These are phyloP conservation scores for Xestia c-nigrum DNA, from an alignment of 2,888 invertebrate species.

Conservation along the genomic window DNA sequence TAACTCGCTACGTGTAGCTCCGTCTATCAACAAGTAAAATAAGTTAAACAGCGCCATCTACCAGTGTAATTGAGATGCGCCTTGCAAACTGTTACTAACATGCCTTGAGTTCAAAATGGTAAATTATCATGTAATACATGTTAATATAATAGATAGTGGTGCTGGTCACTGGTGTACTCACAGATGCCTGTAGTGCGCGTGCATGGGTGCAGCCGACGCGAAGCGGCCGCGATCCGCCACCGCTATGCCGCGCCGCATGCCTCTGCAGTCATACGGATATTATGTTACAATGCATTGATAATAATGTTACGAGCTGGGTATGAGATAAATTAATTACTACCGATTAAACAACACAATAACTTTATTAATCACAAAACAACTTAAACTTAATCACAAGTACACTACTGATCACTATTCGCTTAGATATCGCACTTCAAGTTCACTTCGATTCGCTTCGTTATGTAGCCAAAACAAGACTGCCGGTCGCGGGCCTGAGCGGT, in stretches of 20 bases:
- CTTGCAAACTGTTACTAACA: neutral
- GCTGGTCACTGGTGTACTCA: constrained; percentile 73
- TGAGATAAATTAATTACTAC: no score
- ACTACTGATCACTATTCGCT: no score
- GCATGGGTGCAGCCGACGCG: constrained; percentile 81
- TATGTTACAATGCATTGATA: neutral
- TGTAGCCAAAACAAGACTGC: no score
- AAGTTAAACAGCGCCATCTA: neutral
- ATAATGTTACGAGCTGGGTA: no score
- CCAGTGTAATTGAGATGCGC: neutral
- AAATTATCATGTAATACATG: neutral
- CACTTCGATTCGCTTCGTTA: no score
- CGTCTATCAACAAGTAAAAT: constrained; percentile 1
- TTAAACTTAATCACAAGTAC: no score
- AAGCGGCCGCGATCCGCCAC: constrained; percentile 84
- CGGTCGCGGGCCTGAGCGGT: no score
- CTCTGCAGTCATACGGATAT: constrained; percentile 62
- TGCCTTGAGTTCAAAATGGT: neutral
- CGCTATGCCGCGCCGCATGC: constrained; percentile 77
- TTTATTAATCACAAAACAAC: no score
- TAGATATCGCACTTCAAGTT: no score
- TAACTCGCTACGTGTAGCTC: neutral
- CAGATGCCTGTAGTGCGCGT: constrained; percentile 84
- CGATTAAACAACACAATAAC: no score
- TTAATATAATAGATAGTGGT: neutral